These are phyloP conservation scores for Oreochromis mossambicus DNA, from an alignment of 2,797 vertebrate genomes.

Conservation along the genomic window DNA sequence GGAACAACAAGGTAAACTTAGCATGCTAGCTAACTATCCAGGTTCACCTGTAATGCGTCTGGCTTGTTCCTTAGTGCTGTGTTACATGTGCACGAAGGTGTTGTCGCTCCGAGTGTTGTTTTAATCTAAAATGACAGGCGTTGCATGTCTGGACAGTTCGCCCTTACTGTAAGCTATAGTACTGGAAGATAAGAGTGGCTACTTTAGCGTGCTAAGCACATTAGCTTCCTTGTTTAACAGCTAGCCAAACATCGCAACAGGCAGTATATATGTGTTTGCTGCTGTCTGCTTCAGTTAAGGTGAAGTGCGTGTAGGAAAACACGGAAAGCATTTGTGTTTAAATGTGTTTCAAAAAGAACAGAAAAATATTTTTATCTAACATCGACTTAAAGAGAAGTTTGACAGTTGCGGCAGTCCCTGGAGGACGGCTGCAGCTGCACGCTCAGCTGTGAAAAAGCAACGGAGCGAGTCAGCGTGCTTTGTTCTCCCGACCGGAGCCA, in stretches of 20 bases:
- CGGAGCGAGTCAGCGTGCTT: background rate
- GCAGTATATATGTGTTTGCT: constrained; percentile 4
- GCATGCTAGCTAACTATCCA: constrained; percentile 51
- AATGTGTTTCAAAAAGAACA: background rate
- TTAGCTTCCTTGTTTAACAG: constrained; percentile 50
- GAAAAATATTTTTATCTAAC: background rate
- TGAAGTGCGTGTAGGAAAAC: background rate
- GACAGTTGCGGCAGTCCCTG: constrained; percentile 50
- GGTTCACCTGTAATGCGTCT: constrained; percentile 29
- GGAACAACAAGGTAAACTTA: constrained; percentile 71
- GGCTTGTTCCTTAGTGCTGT: background rate
- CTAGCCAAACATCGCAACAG: constrained; percentile 55
- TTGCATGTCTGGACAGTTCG: background rate
- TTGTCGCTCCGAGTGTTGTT: background rate
- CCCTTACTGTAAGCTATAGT: background rate
- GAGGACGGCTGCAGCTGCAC: constrained; percentile 41
- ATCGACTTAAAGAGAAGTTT: background rate
- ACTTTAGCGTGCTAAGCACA: background rate
- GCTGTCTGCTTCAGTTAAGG: background rate
- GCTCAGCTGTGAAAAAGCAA: background rate
- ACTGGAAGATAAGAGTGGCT: background rate
- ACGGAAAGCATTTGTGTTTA: too few relatives aligned
- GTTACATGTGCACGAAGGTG: background rate
- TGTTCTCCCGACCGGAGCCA: background rate
- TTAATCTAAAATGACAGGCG: background rate